Base-by-base conservation (phyloP, 2,888 invertebrate genomes). In the Dusona sp. region DNA sequence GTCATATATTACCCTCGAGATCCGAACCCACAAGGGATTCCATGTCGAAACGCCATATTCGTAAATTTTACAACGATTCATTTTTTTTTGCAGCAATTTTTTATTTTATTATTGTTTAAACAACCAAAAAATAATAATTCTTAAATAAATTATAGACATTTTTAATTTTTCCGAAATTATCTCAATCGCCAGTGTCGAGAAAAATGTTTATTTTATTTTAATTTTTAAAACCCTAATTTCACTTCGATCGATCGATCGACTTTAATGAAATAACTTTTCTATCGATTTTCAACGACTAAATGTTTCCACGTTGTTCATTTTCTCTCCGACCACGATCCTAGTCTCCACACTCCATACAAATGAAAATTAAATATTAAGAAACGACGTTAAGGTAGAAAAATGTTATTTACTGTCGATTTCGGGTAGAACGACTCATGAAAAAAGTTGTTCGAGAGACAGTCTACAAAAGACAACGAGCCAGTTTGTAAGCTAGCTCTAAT, bases 401-500 rank as follows among this genome's bases (percentile, higher is more conserved):
- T 13, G 25, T 42, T 11, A 67, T 3, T 13, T 3, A 19, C 19
- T 6, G 9, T 42, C 42, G 9, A 68, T 45, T 45, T 42, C 7
- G 68, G 7, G 8, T 25, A 19, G 68, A 45, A 45, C 22, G 16
- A 0, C 7, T 42, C 16, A 4, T 45, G 16, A 22, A 16, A 8
- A 42, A 29, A 61, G 13, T 4, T 2, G 13, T 16, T 13, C 13
- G 29, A 61, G 57, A 13, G 29, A 61, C 29, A 25, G 16, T 57
- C 22, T 3, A 8, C 38, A 3, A 19, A 22, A 36, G 38, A 38
- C 3, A 9, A n/a, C 9, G 11, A 22, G n/a, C 11, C 8, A 38
- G 42, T 67, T 3, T 7, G 78, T 79, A 51, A 25, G 45, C 29
- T 79, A 68, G 38, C 54, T 57, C 48, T 65, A n/a, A 33, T n/a